These are phyloP conservation scores for Pemphredon lugubris DNA, from an alignment of 2,888 invertebrate genomes.

Conservation along the genomic window DNA sequence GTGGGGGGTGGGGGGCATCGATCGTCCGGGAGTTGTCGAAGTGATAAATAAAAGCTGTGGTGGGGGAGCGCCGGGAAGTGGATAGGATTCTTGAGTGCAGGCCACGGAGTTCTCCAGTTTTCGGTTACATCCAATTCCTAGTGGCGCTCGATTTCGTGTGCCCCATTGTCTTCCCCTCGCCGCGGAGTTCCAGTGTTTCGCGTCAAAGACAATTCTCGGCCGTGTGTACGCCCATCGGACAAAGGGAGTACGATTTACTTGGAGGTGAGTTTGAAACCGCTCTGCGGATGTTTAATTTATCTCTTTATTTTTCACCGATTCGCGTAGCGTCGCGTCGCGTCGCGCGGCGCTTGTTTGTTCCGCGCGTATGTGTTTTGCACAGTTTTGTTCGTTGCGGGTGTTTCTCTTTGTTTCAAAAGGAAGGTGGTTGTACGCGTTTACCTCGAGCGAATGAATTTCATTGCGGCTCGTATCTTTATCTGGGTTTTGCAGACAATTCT, in stretches of 20 bases:
- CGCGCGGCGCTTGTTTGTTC: too few species aligned
- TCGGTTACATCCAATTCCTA: conserved; percentile 6
- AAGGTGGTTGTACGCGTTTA: background rate
- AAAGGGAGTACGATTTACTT: conserved; percentile 38
- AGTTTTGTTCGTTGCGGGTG: too few species aligned
- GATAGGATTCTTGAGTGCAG: conserved; percentile 2
- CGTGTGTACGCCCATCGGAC: conserved; percentile 26
- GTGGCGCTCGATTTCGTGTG: conserved; percentile 46
- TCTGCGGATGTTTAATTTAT: background rate
- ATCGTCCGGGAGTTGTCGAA: conserved; percentile 13
- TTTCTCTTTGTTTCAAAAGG: background rate
- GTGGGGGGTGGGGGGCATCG: too few species aligned
- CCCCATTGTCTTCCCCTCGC: conserved; percentile 42
- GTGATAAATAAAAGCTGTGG: conserved; percentile 20
- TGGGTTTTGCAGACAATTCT: too few species aligned
- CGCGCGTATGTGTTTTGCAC: too few species aligned
- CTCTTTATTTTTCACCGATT: too few species aligned
- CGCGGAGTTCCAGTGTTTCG: conserved; percentile 26
- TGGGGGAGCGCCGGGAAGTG: conserved; percentile 11
- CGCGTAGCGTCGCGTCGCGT: too few species aligned
- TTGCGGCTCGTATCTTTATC: too few species aligned
- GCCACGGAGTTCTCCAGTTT: conserved; percentile 17
- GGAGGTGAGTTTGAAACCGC: conserved; percentile 42
- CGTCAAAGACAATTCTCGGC: conserved; percentile 41
- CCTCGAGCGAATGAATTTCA: too few species aligned